A percentile compares a stretch with the other conserved stretches of the same genome.
Conservation (phyloP, 2,797 vertebrate genomes). For the Ambastaia sidthimunki region DNA sequence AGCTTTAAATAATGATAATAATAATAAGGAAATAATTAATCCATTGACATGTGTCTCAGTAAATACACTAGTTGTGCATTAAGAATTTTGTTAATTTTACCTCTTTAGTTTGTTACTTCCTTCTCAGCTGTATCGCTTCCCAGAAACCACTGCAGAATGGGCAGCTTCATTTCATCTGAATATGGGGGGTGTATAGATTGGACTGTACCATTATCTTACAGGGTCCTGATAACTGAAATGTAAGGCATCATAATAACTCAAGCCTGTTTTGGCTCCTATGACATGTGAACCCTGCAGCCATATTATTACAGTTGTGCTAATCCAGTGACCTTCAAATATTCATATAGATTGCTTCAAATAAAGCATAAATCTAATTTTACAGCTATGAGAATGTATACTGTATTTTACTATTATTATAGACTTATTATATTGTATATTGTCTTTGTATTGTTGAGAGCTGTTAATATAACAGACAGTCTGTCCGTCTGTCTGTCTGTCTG, state of each 20-base stretch:
- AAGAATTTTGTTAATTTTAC: slow-evolving; percentile 71
- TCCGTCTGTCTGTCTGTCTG: too few species aligned
- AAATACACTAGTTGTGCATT: slow-evolving; percentile 52
- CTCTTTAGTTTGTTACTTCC: slow-evolving; percentile 63
- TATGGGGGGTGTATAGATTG: slow-evolving; percentile 78
- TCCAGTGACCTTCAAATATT: slow-evolving; percentile 70
- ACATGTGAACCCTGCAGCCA: slow-evolving; percentile 59
- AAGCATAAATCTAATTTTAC: too few species aligned
- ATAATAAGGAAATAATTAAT: slow-evolving; percentile 58
- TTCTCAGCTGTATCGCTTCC: slow-evolving; percentile 78
- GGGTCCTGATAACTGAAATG: slow-evolving; percentile 54
- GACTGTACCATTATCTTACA: slow-evolving; percentile 64
- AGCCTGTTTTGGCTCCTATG: slow-evolving; percentile 52
- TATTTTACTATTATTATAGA: too few species aligned
- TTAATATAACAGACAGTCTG: too few species aligned
- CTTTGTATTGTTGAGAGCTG: too few species aligned
- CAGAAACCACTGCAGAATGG: slow-evolving; percentile 85
- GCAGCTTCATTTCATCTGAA: slow-evolving; percentile 79
- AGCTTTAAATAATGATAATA: slow-evolving; percentile 60
- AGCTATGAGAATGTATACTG: too few species aligned
- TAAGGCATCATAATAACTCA: background rate
- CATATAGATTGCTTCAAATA: too few species aligned
- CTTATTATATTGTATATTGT: too few species aligned
- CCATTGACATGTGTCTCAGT: slow-evolving; percentile 45
- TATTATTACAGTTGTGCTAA: slow-evolving; percentile 56